A percentile compares a stretch with the other conserved stretches of the same genome.
phyloP scores from a whole-genome alignment of 2,113 vertebrate genomes.

The Cyprinodon variegatus region DNA sequence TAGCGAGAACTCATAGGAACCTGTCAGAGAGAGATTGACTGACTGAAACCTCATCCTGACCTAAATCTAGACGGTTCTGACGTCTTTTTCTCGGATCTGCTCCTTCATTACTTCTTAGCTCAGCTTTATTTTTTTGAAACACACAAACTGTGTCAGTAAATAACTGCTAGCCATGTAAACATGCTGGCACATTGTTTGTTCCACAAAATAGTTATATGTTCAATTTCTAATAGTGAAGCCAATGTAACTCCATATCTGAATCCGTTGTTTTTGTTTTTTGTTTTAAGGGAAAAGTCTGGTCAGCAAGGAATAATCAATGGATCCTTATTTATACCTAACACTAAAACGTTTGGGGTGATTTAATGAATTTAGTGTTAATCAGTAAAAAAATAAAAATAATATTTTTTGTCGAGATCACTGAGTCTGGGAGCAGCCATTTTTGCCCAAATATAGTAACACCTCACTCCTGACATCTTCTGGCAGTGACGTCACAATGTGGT shows the following conservation, averaged over 20 bases:
- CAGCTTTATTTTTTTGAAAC: conserved; percentile 13
- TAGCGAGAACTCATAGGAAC: conserved; percentile 30
- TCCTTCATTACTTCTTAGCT: conserved; percentile 14
- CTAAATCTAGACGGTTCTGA: conserved; percentile 50
- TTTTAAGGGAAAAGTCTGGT: too few relatives aligned
- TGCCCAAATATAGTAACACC: too few relatives aligned
- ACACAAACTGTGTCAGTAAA: conserved; percentile 26
- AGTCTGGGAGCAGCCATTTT: too few relatives aligned
- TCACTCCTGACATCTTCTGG: too few relatives aligned
- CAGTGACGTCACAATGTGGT: too few relatives aligned
- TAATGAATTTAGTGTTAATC: too few relatives aligned
- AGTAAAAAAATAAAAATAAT: too few relatives aligned
- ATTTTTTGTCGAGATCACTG: too few relatives aligned
- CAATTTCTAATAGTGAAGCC: background rate
- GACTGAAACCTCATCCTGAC: conserved; percentile 46
- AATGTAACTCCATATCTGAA: background rate
- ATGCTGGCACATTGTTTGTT: conserved; percentile 3
- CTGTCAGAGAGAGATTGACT: conserved; percentile 19
- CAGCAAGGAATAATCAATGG: too few relatives aligned
- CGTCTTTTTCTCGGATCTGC: conserved; percentile 35
- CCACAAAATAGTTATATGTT: background rate
- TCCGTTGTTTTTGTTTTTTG: too few relatives aligned
- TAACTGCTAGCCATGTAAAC: background rate
- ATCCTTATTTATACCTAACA: too few relatives aligned
- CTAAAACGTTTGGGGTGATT: too few relatives aligned